Conservation (phyloP, 2,888 invertebrate species). For the Mesorhabditis spiculigera region DNA sequence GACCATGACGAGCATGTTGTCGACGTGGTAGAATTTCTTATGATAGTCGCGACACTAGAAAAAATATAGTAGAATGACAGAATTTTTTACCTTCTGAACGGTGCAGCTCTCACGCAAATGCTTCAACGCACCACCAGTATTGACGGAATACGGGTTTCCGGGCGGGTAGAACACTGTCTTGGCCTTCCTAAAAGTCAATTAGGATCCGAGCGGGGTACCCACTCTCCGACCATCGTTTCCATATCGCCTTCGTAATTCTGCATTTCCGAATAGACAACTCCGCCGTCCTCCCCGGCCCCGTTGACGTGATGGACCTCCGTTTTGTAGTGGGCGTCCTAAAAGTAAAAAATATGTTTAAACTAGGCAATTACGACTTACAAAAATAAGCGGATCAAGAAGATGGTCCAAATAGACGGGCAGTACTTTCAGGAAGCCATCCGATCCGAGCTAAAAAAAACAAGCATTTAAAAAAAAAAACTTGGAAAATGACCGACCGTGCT, state of each 20-base stretch:
- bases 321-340: constrained; percentile 74
- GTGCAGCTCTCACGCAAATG: constrained; percentile 78
- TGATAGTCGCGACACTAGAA: constrained; percentile 71
- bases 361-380: constrained; percentile 58
- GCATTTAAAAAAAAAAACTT: neutral
- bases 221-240: constrained; percentile 48
- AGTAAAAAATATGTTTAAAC: constrained; percentile 9
- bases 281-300: constrained; percentile 81
- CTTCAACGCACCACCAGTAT: constrained; percentile 80
- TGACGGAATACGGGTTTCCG: constrained; percentile 77
- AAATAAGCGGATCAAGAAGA: constrained; percentile 78
- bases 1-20: constrained; percentile 80
- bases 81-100: constrained; percentile 70
- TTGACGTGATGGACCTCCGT: constrained; percentile 90
- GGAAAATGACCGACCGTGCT: constrained; percentile 67
- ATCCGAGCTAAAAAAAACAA: constrained; percentile 65
- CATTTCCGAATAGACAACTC: constrained; percentile 94
- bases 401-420: constrained; percentile 87
- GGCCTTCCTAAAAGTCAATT: constrained; percentile 16
- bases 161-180: constrained; percentile 69
- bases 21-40: constrained; percentile 79
- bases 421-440: constrained; percentile 81
- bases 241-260: constrained; percentile 61
- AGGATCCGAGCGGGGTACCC: neutral
- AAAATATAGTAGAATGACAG: neutral